phyloP scores from a whole-genome alignment of 2,113 vertebrate genomes.

The Brachirus orientalis region DNA sequence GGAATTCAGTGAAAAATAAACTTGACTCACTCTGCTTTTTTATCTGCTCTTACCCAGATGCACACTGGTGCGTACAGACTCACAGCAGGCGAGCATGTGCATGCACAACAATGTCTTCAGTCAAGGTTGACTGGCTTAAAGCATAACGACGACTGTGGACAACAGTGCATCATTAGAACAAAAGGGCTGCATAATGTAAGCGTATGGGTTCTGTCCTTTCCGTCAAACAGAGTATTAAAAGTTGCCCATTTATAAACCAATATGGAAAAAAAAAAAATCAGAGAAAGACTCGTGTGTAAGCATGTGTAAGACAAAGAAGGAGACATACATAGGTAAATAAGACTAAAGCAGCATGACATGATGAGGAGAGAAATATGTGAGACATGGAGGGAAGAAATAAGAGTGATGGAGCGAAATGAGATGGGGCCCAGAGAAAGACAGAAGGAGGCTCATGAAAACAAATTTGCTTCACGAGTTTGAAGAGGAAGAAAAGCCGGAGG shows the following conservation, averaged over 20 bases:
- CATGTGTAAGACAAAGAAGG: conserved; percentile 12
- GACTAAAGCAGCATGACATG: conserved; percentile 17
- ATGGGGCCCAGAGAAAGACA: conserved; percentile 21
- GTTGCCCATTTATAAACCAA: conserved; percentile 44
- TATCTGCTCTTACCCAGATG: conserved; percentile 22
- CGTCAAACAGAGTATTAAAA: conserved; percentile 51
- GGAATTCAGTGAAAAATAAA: conserved; percentile 46
- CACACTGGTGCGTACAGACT: conserved; percentile 29
- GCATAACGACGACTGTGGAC: conserved; percentile 62
- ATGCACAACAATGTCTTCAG: conserved; percentile 39
- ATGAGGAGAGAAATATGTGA: neutral
- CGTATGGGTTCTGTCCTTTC: conserved; percentile 32
- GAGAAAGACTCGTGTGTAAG: conserved; percentile 21
- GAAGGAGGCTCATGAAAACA: conserved; percentile 38
- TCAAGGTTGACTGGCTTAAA: conserved; percentile 63
- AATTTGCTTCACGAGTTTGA: conserved; percentile 33
- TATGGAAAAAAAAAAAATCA: conserved; percentile 24
- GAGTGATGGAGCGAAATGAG: conserved; percentile 42
- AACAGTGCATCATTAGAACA: conserved; percentile 67
- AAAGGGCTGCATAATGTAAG: conserved; percentile 56
- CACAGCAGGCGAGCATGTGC: conserved; percentile 12
- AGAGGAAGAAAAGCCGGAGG: conserved; percentile 28
- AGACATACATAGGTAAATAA: conserved; percentile 17
- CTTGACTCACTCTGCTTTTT: conserved; percentile 29
- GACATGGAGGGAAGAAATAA: conserved; percentile 1